Base-by-base conservation (phyloP, 2,113 vertebrate genomes). In the Grus americana region DNA sequence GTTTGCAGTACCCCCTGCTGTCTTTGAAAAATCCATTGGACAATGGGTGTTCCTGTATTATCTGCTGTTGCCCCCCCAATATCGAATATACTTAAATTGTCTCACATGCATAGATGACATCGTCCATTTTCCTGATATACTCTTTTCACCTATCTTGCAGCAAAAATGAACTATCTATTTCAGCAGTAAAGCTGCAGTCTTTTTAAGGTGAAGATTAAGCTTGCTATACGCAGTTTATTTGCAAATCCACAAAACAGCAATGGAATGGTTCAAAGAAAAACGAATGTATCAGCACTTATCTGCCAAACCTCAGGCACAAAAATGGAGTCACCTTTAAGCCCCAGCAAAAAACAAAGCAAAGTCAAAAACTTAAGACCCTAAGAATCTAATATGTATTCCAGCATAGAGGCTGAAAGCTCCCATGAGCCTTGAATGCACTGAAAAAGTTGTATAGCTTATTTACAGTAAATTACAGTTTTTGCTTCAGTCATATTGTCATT, bases 1-100 rank as follows among this genome's bases (percentile, higher is more conserved):
- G 74, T 94, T 90, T 59, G 72, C 46, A 92, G 70, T 80, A 91
- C 57, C 66, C 80, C 49, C 70, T 95, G 81, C 84, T 95, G 79
- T 79, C 78, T 87, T 72, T 72, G 44, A 93, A 62, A 90, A 94
- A 75, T 72, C 36, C 2, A 5, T 1, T 29, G 29, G 80, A 67
- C 57, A 79, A 49, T 26, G 22, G 19, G 54, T 85, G 50, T 32
- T 92, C 75, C 26, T 49, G 6, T 32, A 24, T 61, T 74, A 78
- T 49, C 40, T 91, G 57, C 40, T 67, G 15, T 17, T 85, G 26
- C 18, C 20, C 14, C 50, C 67, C 52, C 47, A 55, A 58, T 55
- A 58, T 0, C 8, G 29, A 52, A 55, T 23, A 50, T 24, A 23
- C 11, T 73, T 26, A 55, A 88, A 9, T 50, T 49, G 38, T 32